Base-by-base conservation (phyloP, 2,888 invertebrate genomes). In the Limnephilus auricula region DNA sequence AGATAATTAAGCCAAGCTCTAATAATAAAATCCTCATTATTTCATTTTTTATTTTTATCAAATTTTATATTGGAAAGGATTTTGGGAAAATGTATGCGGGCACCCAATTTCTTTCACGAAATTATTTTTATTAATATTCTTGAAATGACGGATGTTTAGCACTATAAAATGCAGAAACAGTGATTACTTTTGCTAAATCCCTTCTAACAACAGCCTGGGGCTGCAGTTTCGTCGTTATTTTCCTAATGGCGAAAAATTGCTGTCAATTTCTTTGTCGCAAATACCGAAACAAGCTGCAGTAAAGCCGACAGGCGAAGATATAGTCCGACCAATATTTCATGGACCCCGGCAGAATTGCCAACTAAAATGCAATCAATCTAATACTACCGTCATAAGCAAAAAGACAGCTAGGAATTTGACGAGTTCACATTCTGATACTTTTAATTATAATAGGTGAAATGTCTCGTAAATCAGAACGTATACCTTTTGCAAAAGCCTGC, bases 211-310 rank as follows among this genome's bases (percentile, higher is more conserved):
- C 65, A n/a, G 65, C 25, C 65, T 65, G 2, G 65, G 4, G 31
- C 31, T 86, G 40, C 86, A 40, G 31, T 30, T 15, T 45, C 86
- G 0, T 15, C 65, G 34, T 65, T 65, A 89, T 89, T 89, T 89
- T 89, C 80, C 89, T 5, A 80, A 89, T 79, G 80, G 89, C 45
- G 89, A 80, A 79, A 89, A 89, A 89, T 89, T 79, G 89, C 80
- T 89, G 89, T 80, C 89, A 89, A 80, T 37, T 88, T 78, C 25
- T 88, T 88, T 88, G 32, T 65, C 65, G 31, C 65, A 80, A 40
- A 79, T 45, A 80, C 83, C 83, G 30, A 90, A 78, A 78, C 90
- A 83, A 80, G 80, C 83, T 82, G 83, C 83, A 90, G 34, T 15
- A 90, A 90, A 83, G 90, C 90, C 83, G 83, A 65, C 79, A 65